Conservation (phyloP, 2,888 invertebrate genomes). For the Polietes domitor region DNA sequence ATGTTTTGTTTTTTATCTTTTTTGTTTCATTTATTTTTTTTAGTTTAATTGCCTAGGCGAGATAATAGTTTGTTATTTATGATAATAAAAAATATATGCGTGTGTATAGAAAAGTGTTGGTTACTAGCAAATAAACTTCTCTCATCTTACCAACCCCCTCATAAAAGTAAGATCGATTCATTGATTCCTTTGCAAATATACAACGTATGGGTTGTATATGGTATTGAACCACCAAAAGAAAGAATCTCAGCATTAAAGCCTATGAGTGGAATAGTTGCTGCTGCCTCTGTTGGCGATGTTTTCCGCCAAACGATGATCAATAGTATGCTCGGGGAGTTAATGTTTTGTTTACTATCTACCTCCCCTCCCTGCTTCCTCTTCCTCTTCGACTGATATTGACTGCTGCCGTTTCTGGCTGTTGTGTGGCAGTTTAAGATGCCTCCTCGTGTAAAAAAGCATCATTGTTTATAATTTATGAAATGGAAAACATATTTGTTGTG, state of each 20-base stretch:
- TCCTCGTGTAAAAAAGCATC: slow-evolving; percentile 42
- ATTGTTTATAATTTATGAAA: slow-evolving; percentile 65
- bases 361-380: not conserved
- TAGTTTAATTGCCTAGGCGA: too few relatives aligned
- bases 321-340: slow-evolving; percentile 16
- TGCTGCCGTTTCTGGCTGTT: slow-evolving; percentile 9
- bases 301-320: slow-evolving; percentile 20
- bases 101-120: too few relatives aligned
- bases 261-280: not conserved
- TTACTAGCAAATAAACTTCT: too few relatives aligned
- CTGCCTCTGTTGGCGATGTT: not conserved
- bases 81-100: too few relatives aligned
- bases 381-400: not conserved
- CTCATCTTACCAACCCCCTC: not conserved
- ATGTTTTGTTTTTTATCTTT: too few relatives aligned
- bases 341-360: not conserved
- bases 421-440: slow-evolving; percentile 32
- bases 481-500: slow-evolving; percentile 48
- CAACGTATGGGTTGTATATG: not conserved
- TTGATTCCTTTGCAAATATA: slow-evolving; percentile 5
- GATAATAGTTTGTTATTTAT: too few relatives aligned
- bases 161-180: slow-evolving; percentile 8
- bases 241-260: not conserved
- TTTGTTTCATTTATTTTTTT: too few relatives aligned
- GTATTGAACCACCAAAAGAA: slow-evolving; percentile 1